Conservation (phyloP, 2,797 vertebrate genomes). For the Phrynocephalus forsythii region DNA sequence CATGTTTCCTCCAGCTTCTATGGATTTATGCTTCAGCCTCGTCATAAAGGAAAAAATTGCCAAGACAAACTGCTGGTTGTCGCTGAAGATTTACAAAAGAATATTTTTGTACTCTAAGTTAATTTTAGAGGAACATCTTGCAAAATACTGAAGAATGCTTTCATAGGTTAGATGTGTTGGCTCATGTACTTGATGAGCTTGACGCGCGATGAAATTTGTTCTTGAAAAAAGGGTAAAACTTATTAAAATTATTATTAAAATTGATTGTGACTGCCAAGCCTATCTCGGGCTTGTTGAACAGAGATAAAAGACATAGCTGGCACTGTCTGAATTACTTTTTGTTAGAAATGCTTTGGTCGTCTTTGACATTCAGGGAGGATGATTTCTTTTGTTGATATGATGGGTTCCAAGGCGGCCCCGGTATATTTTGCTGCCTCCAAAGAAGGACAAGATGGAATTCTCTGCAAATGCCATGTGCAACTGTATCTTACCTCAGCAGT, state of each 20-base stretch:
- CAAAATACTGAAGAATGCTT: slow-evolving; percentile 37
- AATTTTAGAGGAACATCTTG: slow-evolving; percentile 19
- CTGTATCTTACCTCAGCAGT: not conserved
- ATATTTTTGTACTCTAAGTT: not conserved
- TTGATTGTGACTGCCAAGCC: slow-evolving; percentile 12
- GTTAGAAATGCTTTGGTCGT: not conserved
- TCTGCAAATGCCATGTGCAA: not conserved
- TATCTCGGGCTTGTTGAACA: not conserved
- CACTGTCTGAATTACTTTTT: not conserved
- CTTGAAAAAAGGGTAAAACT: slow-evolving; percentile 9
- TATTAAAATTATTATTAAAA: slow-evolving; percentile 52
- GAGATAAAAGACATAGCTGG: not conserved
- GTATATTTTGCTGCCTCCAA: not conserved
- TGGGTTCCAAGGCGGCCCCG: not conserved
- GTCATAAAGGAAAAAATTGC: slow-evolving; percentile 11
- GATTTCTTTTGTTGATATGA: not conserved
- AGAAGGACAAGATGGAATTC: not conserved
- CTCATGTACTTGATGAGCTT: slow-evolving; percentile 7
- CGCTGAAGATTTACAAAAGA: slow-evolving; percentile 17
- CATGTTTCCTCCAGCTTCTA: not conserved
- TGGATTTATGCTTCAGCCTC: not conserved
- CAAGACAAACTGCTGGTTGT: slow-evolving; percentile 15
- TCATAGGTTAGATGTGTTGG: slow-evolving; percentile 23
- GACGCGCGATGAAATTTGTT: slow-evolving; percentile 23
- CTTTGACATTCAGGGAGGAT: not conserved